These are phyloP conservation scores for Macrotus californicus DNA, from an alignment of 2,113 vertebrate species.

Conservation along the genomic window DNA sequence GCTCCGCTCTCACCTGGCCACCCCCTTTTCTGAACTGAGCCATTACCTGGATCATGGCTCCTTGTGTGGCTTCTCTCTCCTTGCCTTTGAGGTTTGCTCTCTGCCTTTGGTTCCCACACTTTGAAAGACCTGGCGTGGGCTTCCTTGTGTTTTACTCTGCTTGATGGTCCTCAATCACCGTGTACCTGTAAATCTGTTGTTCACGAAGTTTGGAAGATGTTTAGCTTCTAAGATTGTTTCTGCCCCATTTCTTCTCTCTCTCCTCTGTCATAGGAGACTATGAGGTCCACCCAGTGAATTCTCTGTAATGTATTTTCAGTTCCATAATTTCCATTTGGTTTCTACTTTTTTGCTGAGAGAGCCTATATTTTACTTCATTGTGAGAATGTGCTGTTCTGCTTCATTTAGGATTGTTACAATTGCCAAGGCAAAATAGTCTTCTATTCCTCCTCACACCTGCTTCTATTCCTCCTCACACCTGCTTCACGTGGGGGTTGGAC, in stretches of 20 bases:
- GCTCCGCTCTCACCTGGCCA: neutral
- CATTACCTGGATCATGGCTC: accelerated
- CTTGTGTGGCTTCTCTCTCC: neutral
- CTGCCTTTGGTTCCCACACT: neutral
- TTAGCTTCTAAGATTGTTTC: neutral
- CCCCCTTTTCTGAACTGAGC: neutral
- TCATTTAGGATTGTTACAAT: neutral
- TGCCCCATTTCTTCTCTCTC: neutral
- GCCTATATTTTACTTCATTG: too few relatives aligned
- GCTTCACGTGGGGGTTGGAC: neutral
- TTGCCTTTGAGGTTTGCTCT: neutral
- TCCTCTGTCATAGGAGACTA: neutral
- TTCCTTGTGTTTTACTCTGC: neutral
- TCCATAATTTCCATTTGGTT: neutral
- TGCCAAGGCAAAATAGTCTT: neutral
- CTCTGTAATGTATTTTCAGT: neutral
- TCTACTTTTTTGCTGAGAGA: neutral
- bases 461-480: neutral
- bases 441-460: neutral
- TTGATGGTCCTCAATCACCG: neutral
- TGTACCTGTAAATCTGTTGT: neutral
- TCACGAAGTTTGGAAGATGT: neutral
- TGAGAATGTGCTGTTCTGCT: neutral
- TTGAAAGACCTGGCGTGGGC: neutral
- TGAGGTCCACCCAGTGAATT: neutral